Evolutionary conservation across 2,113 vertebrate genomes (phyloP), one percentile per base, ranked within the genome.

Genomic region (Thalassoma bifasciatum): DNA sequence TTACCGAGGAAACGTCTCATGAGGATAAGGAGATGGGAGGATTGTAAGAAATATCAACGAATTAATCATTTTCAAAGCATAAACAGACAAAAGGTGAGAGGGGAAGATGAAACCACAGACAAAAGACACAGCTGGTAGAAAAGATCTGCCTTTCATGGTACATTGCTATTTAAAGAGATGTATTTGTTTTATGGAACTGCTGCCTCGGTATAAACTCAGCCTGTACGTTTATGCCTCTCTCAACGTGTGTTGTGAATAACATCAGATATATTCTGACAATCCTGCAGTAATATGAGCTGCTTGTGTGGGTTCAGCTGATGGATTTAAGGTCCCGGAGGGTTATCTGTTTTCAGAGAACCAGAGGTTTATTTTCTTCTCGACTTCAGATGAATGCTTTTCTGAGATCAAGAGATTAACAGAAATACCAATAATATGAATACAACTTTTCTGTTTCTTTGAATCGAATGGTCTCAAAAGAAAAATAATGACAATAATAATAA

Each of bases 361-460:
- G 14, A 13, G 36, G 42, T 63, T 68, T 68, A 66, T 50, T 53
- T 46, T 19, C 46, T 16, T 24, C 30, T 49, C 56, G 54, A 19
- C 30, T 47, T 52, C 47, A 19, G 17, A 40, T 54, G 42, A 50
- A 23, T n/a, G 3, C 61, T 68, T 67, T 24, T 24, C 63, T 62
- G 34, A 26, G 36, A 80, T 68, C 64, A 74, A 58, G 13, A 9
- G 22, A 30, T 61, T 40, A 69, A 80, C 58, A 68, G n/a, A 9
- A 68, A 64, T 51, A 63, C 12, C 14, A 5, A 59, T 49, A 59
- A 58, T 1, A 36, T 19, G 4, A 6, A 53, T 30, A 60, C 26
- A 37, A 21, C 46, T 38, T 16, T 36, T 30, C 30, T 4, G 3
- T 30, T 30, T 30, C 30, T 30, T 30, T 30, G 30, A n/a, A n/a